A percentile compares a stretch with the other conserved stretches of the same genome.
phyloP scores from a whole-genome alignment of 2,113 vertebrate species.

The Phocoena sinus region DNA sequence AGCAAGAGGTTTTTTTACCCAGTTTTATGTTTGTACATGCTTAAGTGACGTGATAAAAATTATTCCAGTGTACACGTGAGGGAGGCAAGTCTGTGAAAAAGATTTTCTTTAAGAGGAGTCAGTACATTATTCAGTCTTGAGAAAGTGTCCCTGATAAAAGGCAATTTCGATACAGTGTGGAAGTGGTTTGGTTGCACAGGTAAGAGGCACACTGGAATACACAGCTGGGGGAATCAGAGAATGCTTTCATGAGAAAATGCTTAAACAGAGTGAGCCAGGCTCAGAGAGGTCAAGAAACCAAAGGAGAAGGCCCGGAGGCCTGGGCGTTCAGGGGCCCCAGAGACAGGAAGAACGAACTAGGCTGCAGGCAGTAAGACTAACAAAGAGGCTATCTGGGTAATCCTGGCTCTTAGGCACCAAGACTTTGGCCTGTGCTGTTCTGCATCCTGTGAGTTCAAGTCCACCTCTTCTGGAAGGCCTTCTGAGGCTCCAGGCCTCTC shows the following conservation, averaged over 20 bases:
- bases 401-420: background rate
- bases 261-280: background rate
- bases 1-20: background rate
- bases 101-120: background rate
- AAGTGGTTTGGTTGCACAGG: background rate
- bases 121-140: background rate
- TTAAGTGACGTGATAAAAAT: constrained; percentile 5
- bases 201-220: background rate
- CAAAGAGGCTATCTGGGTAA: background rate
- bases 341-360: background rate
- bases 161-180: background rate
- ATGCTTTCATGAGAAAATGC: background rate
- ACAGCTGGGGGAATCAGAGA: background rate
- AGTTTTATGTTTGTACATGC: background rate
- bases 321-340: background rate
- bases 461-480: background rate
- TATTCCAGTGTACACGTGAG: background rate
- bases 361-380: background rate
- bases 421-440: background rate
- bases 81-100: background rate
- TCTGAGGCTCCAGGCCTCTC: background rate
- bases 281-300: background rate
- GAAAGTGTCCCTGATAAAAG: background rate
- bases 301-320: background rate
- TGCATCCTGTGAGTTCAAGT: background rate